Conservation (phyloP, 2,888 invertebrate genomes). For the Endomychus coccineus region DNA sequence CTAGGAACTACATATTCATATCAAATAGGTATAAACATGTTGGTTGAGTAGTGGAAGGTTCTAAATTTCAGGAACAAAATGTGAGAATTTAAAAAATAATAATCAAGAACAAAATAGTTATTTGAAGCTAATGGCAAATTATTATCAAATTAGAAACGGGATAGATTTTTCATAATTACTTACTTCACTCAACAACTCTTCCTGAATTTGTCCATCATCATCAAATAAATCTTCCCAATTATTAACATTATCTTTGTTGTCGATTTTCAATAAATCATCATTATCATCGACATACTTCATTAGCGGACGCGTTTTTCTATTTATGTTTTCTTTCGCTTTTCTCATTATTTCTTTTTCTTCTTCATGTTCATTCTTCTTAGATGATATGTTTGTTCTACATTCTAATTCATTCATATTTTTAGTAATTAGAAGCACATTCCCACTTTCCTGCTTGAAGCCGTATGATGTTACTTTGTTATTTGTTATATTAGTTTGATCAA, state of each 20-base stretch:
- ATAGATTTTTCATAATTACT: conserved; percentile 7
- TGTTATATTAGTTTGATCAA: too few species aligned
- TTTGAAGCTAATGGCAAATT: too few species aligned
- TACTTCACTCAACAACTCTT: conserved; percentile 31
- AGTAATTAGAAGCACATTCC: conserved; percentile 17
- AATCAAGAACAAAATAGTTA: too few species aligned
- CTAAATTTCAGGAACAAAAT: too few species aligned
- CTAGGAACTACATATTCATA: too few species aligned
- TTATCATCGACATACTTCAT: conserved; percentile 37
- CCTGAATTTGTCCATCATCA: conserved; percentile 35
- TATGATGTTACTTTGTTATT: too few species aligned
- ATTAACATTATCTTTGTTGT: conserved; percentile 30
- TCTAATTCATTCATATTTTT: conserved; percentile 1
- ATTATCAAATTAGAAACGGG: too few species aligned
- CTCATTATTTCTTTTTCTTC: conserved; percentile 40
- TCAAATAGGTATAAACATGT: too few species aligned
- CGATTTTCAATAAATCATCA: conserved; percentile 31
- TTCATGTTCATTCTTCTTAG: conserved; percentile 25
- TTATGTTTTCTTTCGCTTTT: conserved; percentile 38
- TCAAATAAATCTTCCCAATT: conserved; percentile 42
- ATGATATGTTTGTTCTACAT: background rate
- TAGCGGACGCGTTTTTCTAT: conserved; percentile 36
- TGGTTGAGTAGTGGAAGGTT: too few species aligned
- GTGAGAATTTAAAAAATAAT: too few species aligned
- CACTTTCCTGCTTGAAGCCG: conserved; percentile 3